Base-by-base conservation (phyloP, 2,888 invertebrate species). In the Pteria penguin region DNA sequence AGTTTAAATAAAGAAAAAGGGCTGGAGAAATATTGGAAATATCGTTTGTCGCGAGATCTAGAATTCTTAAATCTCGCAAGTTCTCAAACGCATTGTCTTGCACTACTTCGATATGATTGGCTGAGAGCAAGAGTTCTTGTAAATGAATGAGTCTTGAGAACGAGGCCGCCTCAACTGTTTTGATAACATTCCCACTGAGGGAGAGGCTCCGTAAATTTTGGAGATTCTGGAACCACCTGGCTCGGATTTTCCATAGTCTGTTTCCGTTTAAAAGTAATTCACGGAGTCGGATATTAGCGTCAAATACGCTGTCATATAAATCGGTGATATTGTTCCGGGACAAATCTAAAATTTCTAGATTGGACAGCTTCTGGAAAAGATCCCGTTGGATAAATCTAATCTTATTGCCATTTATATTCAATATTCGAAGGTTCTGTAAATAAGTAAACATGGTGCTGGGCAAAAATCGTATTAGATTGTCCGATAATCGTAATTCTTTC, bases 61-160 rank as follows among this genome's bases (percentile, higher is more conserved):
- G 73, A 18, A 76, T 61, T 55, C 82, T 72, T 18, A 87, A 75
- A 29, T 78, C 80, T 5, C 73, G 63, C 8, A 85, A 73, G 57
- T 82, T 96, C 95, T 97, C 92, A 95, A 95, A 93, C 1, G 84
- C 83, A 24, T 78, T 79, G 5, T 79, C 76, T 27, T 84, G 79
- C n/a, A 84, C 78, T n/a, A 74, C 69, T 57, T 75, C 80, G 1
- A 84, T 84, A 24, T 71, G 77, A 65, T 84, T 86, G 4, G 82
- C 82, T 26, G 86, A 86, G 4, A 86, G 66, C 14, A 77, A 75
- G n/a, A 86, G 68, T 14, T 81, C 72, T 61, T 82, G 73, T 11
- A 86, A 69, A 54, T 78, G 83, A 1, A 78, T 63, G 29, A 86
- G 73, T 14, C 80, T 78, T 24, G 77, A 69, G 24, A 86, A 86